These are phyloP conservation scores for Tyrannus savana DNA, from an alignment of 2,113 vertebrate species.

Conservation along the genomic window DNA sequence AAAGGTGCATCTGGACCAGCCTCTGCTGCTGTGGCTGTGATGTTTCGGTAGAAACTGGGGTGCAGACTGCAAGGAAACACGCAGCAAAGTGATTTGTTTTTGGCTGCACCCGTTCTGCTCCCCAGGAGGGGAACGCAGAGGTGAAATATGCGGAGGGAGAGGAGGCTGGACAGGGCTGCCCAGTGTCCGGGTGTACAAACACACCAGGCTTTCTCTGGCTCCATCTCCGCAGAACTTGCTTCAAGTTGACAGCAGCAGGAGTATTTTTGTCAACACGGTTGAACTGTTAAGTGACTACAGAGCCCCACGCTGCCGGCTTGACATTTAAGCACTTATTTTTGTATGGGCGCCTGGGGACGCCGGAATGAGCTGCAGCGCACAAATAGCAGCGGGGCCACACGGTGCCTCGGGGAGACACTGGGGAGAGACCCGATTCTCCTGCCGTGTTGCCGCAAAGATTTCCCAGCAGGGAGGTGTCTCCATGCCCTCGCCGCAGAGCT, in stretches of 20 bases:
- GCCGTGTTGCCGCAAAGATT: not conserved
- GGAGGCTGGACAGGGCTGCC: not conserved
- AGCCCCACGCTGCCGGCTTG: not conserved
- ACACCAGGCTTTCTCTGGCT: not conserved
- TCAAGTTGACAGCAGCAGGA: not conserved
- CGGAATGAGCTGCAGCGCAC: not conserved
- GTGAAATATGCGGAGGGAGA: not conserved
- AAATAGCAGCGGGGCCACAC: not conserved
- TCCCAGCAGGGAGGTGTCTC: not conserved
- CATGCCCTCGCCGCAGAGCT: not conserved
- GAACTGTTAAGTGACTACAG: not conserved
- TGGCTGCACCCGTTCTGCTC: not conserved
- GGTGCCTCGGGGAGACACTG: not conserved
- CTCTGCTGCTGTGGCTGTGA: not conserved
- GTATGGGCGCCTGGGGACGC: not conserved
- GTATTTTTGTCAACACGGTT: not conserved
- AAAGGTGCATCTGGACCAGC: not conserved
- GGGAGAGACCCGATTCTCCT: not conserved
- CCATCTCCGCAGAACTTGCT: not conserved
- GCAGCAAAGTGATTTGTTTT: not conserved
- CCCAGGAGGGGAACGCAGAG: not conserved
- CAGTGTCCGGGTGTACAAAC: not conserved
- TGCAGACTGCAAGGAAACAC: not conserved
- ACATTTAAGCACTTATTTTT: not conserved
- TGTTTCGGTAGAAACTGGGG: not conserved